Base-by-base conservation (phyloP, 2,888 invertebrate species). In the Matsumyia berberina region DNA sequence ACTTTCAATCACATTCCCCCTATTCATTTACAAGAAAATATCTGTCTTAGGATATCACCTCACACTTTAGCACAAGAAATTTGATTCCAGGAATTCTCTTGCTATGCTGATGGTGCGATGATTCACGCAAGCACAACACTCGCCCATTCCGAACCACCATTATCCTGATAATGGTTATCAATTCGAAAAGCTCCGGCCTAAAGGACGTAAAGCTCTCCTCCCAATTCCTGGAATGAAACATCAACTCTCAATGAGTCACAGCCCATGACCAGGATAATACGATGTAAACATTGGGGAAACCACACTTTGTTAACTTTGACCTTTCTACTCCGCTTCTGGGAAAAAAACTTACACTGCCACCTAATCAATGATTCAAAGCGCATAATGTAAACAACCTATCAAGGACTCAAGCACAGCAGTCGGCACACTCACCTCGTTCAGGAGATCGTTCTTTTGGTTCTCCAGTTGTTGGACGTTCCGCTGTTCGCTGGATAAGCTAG, bases 371-470 rank as follows among this genome's bases (percentile, higher is more conserved):
- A 72, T 64, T 69, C 69, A 69, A 62, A 42, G 12, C 53, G 44
- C 29, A 57, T 57, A 53, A 78, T 37, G 58, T 69, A 66, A 86
- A 74, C 85, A 62, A 49, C 17, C 17, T 49, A 58, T 79, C 51
- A 57, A 29, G 8, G 46, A n/a, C 17, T 9, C 9, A 31, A n/a
- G n/a, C n/a, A n/a, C 35, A 2, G 24, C 15, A 31, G 44, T 5
- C 33, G 19, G 9, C 29, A 44, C 33, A 9, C 72, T 82, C 33
- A 90, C 86, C 87, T 89, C 89, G 46, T 87, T 88, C 7, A 88
- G 29, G 0, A 91, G 79, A 9, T 88, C 81, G 12, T 88, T 86
- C 11, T 89, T 88, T 12, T 89, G 87, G 11, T 86, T 86, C 51
- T 89, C 88, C 42, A 90, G 55, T 12, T 87, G 42, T 78, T 89